phyloP scores from a whole-genome alignment of 2,888 invertebrate genomes.

The Lydus trimaculatus region DNA sequence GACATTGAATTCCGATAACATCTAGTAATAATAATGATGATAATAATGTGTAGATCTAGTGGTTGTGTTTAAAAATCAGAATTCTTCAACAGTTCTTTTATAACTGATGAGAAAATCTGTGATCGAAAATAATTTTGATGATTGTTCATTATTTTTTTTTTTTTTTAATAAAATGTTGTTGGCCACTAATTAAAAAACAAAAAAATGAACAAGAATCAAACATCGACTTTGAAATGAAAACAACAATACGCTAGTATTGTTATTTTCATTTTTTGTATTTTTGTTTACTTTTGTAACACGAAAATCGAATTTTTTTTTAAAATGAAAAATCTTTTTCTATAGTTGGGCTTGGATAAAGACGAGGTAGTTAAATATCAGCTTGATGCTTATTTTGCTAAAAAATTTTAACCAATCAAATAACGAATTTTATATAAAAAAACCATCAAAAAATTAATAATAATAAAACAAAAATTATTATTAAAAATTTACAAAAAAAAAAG shows the following conservation, averaged over 20 bases:
- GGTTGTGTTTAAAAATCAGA: neutral
- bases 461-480: neutral
- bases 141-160: neutral
- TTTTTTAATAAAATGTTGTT: no score
- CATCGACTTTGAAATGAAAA: no score
- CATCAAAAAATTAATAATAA: neutral
- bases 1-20: neutral
- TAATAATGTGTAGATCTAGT: conserved; percentile 8
- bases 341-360: conserved; percentile 94
- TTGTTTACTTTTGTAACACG: no score
- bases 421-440: conserved; percentile 27
- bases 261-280: neutral
- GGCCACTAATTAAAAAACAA: no score
- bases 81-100: neutral
- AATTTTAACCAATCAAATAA: conserved; percentile 9
- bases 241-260: neutral
- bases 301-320: conserved; percentile 20
- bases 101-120: neutral
- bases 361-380: conserved; percentile 69
- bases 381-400: conserved; percentile 38
- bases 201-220: no score
- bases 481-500: conserved; percentile 11
- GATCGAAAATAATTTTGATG: neutral
- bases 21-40: neutral
- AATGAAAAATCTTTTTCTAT: conserved; percentile 56